A percentile compares a stretch with the other conserved stretches of the same genome.
phyloP scores from a whole-genome alignment of 2,888 invertebrate species.

The Agrochola lota region DNA sequence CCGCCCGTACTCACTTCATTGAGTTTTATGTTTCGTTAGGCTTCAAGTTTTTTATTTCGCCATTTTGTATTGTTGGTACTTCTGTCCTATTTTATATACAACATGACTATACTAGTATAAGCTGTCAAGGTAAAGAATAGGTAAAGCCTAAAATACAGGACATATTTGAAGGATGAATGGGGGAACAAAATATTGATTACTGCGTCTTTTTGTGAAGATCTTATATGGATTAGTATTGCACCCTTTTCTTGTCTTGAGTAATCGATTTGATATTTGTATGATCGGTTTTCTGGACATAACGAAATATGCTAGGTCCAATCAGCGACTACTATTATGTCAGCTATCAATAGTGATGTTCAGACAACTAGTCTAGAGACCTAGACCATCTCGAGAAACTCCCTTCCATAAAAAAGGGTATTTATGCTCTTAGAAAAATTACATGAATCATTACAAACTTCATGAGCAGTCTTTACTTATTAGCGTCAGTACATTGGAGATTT shows the following conservation, averaged over 20 bases:
- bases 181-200: conserved; percentile 12
- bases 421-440: neutral
- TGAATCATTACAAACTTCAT: neutral
- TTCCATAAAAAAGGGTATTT: neutral
- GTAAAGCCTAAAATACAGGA: conserved; percentile 28
- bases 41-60: neutral
- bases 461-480: neutral
- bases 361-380: neutral
- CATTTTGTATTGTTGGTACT: conserved; percentile 8
- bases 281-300: neutral
- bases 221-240: neutral
- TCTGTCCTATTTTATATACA: conserved; percentile 18
- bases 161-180: conserved; percentile 24
- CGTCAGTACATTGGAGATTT: neutral
- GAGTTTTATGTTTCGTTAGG: conserved; percentile 6
- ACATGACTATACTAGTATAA: conserved; percentile 6
- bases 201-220: neutral
- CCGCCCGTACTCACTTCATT: neutral
- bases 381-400: neutral
- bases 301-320: neutral
- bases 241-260: neutral
- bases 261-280: neutral
- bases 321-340: neutral
- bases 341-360: neutral
- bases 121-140: conserved; percentile 49